A percentile compares a stretch with the other conserved stretches of the same genome.
Evolutionary conservation across 2,888 invertebrate species (phyloP).

Genomic region (Pterostichus madidus): DNA sequence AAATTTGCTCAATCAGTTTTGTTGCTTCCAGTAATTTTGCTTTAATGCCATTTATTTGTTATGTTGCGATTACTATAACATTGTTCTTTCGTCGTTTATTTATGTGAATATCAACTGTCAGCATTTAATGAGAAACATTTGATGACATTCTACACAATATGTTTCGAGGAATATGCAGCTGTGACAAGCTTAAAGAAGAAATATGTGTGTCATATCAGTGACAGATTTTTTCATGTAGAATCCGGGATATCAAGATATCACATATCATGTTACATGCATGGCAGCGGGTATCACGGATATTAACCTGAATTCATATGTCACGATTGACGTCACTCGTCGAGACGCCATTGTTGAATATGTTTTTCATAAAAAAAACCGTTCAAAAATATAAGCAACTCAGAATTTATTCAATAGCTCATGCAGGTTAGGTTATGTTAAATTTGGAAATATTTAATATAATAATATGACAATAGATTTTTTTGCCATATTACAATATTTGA

Average conservation of each 20-base stretch:
- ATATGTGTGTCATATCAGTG: slow-evolving; percentile 2
- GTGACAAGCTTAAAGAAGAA: slow-evolving; percentile 4
- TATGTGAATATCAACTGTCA: not conserved
- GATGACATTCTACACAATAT: not conserved
- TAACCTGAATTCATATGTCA: slow-evolving; percentile 32
- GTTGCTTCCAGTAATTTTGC: no score
- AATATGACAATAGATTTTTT: no score
- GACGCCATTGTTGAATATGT: slow-evolving; percentile 14
- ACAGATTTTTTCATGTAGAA: slow-evolving; percentile 17
- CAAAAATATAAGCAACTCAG: not conserved
- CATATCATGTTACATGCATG: not conserved
- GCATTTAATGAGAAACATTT: not conserved
- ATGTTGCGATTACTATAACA: no score
- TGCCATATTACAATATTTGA: no score
- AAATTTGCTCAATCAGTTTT: no score
- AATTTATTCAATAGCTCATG: not conserved
- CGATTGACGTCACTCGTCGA: slow-evolving; percentile 10
- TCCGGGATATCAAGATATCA: slow-evolving; percentile 19
- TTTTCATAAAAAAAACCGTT: slow-evolving; percentile 24
- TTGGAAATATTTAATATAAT: no score
- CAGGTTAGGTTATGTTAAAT: no score
- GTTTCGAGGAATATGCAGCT: not conserved
- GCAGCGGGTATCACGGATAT: slow-evolving; percentile 14
- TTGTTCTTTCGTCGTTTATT: not conserved
- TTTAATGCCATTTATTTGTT: no score